These are phyloP conservation scores for Drosophila nr. perissopoda DNA, from an alignment of 2,888 invertebrate species.

Conservation along the genomic window DNA sequence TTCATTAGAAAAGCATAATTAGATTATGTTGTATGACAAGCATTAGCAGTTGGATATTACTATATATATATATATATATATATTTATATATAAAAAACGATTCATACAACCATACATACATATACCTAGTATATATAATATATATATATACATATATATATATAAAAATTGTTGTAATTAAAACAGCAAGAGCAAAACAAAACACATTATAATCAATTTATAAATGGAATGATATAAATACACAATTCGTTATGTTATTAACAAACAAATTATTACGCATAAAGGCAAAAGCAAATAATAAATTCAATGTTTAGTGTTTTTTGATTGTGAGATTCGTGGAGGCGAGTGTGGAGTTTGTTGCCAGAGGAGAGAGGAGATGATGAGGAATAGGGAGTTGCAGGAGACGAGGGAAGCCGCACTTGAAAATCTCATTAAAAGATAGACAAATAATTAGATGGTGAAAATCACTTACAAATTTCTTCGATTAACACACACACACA, in stretches of 20 bases:
- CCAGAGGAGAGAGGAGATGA: constrained; percentile 1
- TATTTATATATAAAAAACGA: constrained; percentile 47
- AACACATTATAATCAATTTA: constrained; percentile 50
- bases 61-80: constrained; percentile 53
- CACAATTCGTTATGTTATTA: constrained; percentile 66
- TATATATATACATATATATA: constrained; percentile 61
- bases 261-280: constrained; percentile 66
- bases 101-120: constrained; percentile 61
- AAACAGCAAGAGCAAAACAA: constrained; percentile 39
- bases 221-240: constrained; percentile 61
- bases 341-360: constrained; percentile 6
- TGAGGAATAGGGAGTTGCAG: constrained; percentile 6
- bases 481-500: constrained; percentile 35
- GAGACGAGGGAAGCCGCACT: constrained; percentile 20
- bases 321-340: constrained; percentile 58
- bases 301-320: constrained; percentile 74
- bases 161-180: constrained; percentile 78
- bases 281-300: constrained; percentile 50
- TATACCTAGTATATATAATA: constrained; percentile 63
- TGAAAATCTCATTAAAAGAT: constrained; percentile 77
- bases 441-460: constrained; percentile 77
- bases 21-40: constrained; percentile 79
- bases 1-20: constrained; percentile 77
- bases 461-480: constrained; percentile 52
- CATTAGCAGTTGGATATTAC: constrained; percentile 67